Evolutionary conservation across 2,797 vertebrate species (phyloP).

Genomic region (Rhynchonycteris naso): DNA sequence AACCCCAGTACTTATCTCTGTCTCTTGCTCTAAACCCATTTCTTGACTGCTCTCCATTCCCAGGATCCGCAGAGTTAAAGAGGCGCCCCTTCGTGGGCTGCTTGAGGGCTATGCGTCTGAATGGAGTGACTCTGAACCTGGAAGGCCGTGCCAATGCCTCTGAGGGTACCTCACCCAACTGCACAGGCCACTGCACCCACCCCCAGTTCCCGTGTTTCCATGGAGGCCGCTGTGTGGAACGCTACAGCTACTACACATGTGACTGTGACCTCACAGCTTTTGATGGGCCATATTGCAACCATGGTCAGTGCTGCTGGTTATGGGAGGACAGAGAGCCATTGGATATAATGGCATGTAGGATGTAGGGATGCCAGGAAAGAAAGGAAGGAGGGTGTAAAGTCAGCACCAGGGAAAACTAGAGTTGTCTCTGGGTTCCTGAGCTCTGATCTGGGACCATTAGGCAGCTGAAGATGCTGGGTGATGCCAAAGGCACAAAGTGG

Average conservation of each 20-base stretch:
- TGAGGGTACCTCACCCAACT: constrained; percentile 94
- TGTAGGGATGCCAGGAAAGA: neutral
- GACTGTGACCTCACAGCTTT: constrained; percentile 97
- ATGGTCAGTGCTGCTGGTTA: constrained; percentile 87
- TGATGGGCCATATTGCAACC: constrained; percentile 96
- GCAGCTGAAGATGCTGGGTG: neutral
- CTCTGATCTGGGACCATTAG: neutral
- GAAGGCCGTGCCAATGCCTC: constrained; percentile 95
- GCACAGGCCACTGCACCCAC: constrained; percentile 94
- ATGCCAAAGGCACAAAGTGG: neutral
- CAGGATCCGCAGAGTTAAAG: constrained; percentile 94
- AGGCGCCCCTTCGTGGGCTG: constrained; percentile 95
- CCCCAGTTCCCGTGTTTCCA: constrained; percentile 94
- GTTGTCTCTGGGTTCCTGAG: neutral
- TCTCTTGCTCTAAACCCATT: neutral
- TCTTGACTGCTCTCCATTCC: neutral
- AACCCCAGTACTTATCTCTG: neutral
- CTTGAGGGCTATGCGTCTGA: constrained; percentile 94
- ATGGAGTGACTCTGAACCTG: constrained; percentile 94
- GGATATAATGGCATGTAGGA: neutral
- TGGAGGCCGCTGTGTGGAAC: constrained; percentile 95
- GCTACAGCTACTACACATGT: constrained; percentile 95
- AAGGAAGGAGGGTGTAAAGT: neutral
- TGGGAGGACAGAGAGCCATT: neutral
- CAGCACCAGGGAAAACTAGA: neutral